Evolutionary conservation across 2,888 invertebrate genomes (phyloP).

Genomic region (Cryptocephalus moraei): DNA sequence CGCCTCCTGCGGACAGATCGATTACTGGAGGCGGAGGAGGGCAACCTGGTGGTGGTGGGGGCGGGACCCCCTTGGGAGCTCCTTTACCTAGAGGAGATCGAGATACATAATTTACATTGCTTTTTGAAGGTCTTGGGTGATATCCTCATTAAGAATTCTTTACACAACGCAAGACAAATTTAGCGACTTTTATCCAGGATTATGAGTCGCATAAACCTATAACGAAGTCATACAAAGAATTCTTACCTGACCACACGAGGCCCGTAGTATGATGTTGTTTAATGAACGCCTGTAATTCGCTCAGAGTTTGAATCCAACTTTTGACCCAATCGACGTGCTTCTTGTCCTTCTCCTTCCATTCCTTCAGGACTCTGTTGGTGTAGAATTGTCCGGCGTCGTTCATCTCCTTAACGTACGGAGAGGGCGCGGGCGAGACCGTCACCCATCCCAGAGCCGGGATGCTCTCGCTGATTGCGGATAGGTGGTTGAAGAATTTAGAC

Average conservation of each 20-base stretch:
- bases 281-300: constrained; percentile 82
- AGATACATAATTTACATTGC: no score
- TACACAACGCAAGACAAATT: no score
- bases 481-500: constrained; percentile 83
- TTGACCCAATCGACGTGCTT: constrained; percentile 93
- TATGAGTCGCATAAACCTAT: no score
- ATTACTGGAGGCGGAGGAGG: constrained; percentile 44
- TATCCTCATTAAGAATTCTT: no score
- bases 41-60: constrained; percentile 50
- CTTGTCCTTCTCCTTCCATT: constrained; percentile 92
- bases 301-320: constrained; percentile 80
- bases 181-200: no score
- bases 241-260: constrained; percentile 67
- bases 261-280: constrained; percentile 95
- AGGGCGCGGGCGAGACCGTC: constrained; percentile 82
- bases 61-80: constrained; percentile 47
- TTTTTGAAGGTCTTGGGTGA: no score
- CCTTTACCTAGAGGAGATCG: constrained; percentile 40
- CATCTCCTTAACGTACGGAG: constrained; percentile 97
- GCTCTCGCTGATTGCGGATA: constrained; percentile 93
- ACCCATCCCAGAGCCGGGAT: constrained; percentile 97
- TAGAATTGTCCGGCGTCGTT: constrained; percentile 92
- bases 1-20: constrained; percentile 42
- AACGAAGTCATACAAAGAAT: not conserved
- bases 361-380: constrained; percentile 94